Base-by-base conservation (phyloP, 2,797 vertebrate species). In the Gymnopithys bicolor region DNA sequence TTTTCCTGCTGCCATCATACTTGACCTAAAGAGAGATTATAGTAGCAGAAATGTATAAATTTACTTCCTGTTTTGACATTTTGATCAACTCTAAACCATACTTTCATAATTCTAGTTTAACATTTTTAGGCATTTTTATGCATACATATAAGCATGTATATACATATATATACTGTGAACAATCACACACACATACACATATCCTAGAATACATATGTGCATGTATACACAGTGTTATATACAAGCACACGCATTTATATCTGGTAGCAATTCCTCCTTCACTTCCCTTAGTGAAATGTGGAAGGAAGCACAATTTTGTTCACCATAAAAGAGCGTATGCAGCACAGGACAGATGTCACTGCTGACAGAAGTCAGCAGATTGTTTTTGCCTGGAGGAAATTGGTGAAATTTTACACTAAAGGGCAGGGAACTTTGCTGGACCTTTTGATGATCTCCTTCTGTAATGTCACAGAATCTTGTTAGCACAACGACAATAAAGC, bases 391-490 rank as follows among this genome's bases (percentile, higher is more conserved):
- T 93, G 78, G 80, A 85, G 70, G 84, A 86, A 92, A 78, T 2
- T 24, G 51, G 22, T 89, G 84, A 93, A 95, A 96, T 91, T 90
- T 85, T 81, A 83, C 59, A 64, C 71, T 78, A 88, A 96, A 96
- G 84, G 89, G 68, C 70, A 96, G 84, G 49, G 88, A 97, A 96
- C 94, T 87, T 84, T 78, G 81, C 77, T 83, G 35, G 70, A 92
- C 91, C 79, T 93, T 93, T 90, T 46, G 76, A 84, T 70, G 56
- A 74, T 95, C 87, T 86, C 87, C 59, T 77, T 91, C 84, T 86
- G 68, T 95, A 93, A 79, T 52, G 79, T 86, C 87, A 85, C 33
- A 67, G 77, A 89, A 93, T 88, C 70, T 67, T 69, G 46, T 94
- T 84, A 94, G 71, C 68, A 75, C 87, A 93, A 94, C 84, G 51